Conservation (phyloP, 2,888 invertebrate genomes). For the Cephus spinipes region DNA sequence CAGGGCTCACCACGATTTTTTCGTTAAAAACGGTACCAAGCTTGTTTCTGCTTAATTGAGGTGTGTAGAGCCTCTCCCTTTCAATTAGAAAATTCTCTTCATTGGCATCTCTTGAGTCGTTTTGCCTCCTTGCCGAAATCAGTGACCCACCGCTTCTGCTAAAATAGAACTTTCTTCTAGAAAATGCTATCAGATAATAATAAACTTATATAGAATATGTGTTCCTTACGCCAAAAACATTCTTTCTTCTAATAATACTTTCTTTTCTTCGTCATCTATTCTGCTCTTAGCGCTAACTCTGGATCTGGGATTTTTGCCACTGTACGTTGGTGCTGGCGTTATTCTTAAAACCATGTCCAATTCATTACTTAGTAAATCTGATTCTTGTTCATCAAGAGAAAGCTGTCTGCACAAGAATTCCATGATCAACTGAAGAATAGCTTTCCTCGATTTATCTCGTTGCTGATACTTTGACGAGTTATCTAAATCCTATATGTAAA, state of each 20-base stretch:
- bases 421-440: conserved; percentile 51
- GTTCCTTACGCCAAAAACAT: no score
- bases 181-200: no score
- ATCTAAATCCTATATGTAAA: background rate
- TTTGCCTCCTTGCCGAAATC: conserved; percentile 16
- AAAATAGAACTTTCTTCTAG: background rate
- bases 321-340: conserved; percentile 47
- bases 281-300: no score
- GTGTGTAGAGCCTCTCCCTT: conserved; percentile 23
- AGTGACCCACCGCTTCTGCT: conserved; percentile 3
- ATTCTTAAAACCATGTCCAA: conserved; percentile 51
- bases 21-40: conserved; percentile 61
- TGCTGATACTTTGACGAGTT: background rate
- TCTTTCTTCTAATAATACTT: background rate
- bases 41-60: conserved; percentile 52
- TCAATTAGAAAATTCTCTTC: conserved; percentile 20
- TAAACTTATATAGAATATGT: no score
- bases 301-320: conserved; percentile 33
- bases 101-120: conserved; percentile 26
- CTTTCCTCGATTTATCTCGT: conserved; percentile 33
- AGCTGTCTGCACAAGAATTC: conserved; percentile 52
- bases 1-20: conserved; percentile 61
- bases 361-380: conserved; percentile 31
- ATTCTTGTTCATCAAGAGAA: conserved; percentile 37
- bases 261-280: background rate